Conservation (phyloP, 2,113 vertebrate species). For the Lepus americanus region DNA sequence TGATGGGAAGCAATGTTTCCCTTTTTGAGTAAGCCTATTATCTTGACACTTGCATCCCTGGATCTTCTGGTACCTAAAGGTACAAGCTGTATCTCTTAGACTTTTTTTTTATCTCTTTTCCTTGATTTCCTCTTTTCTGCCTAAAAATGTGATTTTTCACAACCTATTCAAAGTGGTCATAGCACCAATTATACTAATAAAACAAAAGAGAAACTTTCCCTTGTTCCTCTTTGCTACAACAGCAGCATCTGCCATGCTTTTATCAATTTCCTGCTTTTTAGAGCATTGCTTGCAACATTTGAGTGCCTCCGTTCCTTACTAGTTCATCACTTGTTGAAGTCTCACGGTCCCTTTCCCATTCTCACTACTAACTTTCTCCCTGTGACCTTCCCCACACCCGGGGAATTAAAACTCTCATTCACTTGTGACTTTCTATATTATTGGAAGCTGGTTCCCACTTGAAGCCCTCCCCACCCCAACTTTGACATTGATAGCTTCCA, state of each 20-base stretch:
- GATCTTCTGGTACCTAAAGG: neutral
- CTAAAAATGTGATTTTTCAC: conserved; percentile 32
- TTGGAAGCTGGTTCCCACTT: neutral
- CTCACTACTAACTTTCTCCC: neutral
- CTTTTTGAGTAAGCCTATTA: neutral
- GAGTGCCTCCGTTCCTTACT: neutral
- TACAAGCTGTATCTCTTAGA: neutral
- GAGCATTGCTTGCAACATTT: neutral
- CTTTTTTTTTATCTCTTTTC: neutral
- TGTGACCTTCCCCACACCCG: neutral
- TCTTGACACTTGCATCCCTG: neutral
- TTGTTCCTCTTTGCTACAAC: neutral
- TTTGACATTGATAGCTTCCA: neutral
- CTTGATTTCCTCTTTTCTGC: neutral
- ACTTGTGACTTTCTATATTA: neutral
- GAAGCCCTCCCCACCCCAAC: neutral
- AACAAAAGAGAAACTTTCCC: neutral
- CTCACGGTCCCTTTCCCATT: neutral
- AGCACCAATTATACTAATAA: neutral
- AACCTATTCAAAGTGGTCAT: neutral
- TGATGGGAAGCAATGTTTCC: neutral
- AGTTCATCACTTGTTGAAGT: neutral
- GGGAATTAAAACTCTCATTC: neutral
- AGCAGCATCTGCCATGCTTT: neutral
- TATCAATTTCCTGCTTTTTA: neutral